Base-by-base conservation (phyloP, 2,888 invertebrate genomes). In the Rutpela maculata region DNA sequence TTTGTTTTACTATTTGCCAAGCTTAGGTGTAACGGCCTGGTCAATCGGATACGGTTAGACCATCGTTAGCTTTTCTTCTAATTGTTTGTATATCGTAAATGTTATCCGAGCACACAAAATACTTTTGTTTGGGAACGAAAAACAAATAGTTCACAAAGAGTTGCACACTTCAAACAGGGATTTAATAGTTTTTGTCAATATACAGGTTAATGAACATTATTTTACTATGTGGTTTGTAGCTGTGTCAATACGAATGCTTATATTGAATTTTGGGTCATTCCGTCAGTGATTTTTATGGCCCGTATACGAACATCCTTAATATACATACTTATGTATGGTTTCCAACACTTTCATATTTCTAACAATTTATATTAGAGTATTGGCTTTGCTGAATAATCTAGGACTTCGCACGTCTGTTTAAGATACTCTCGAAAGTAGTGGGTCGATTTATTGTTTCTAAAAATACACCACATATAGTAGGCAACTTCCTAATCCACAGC, bases 171-270 rank as follows among this genome's bases (percentile, higher is more conserved):
- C 65, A 75, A 75, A 75, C 63, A 68, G 17, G 31, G 12, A 38
- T 31, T 57, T 75, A 65, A 75, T 43, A 38, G 57, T 59, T 75
- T 75, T 18, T 68, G 78, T 78, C 73, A 72, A 75, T 17, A 73
- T 18, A 43, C 57, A 50, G 75, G 72, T 73, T 63, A 72, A 72
- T 73, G 75, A 65, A 73, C 75, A 72, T 72, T 57, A 10, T n/a
- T 22, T 71, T 62, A n/a, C 38, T 63, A 22, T 19, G 19, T 31
- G 17, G 26, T n/a, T 22, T 15, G 55, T 67, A 9, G 26, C 17
- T 18, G 31, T 26, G 17, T 35, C 18, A 18, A 60, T 19, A 43
- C 12, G 19, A 15, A 1, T 11, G 18, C 19, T n/a, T 19, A 60
- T 15, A 12, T 31, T 26, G 10, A 15, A 22, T 59, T 59, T 26